Evolutionary conservation across 2,113 vertebrate species (phyloP).

Genomic region (Paramisgurnus dabryanus): DNA sequence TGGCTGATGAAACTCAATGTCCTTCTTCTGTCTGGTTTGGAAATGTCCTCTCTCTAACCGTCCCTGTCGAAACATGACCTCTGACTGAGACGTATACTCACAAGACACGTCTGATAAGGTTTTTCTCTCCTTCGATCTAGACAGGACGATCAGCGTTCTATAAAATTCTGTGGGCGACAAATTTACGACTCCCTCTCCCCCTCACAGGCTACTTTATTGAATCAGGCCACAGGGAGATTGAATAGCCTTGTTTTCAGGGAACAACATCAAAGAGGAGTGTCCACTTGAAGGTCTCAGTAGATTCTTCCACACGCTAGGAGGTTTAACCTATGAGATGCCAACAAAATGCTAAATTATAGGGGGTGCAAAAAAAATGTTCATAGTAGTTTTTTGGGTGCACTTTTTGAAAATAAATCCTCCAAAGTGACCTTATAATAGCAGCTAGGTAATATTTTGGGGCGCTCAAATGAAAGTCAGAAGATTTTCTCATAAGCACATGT

Average conservation of each 20-base stretch:
- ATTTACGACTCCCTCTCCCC: constrained; percentile 21
- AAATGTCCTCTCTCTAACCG: background rate
- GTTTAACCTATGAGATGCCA: constrained; percentile 7
- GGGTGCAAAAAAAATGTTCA: too few species aligned
- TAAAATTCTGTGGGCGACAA: constrained; percentile 21
- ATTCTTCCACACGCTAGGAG: constrained; percentile 10
- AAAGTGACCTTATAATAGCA: too few species aligned
- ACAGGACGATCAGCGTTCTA: constrained; percentile 6
- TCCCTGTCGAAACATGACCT: constrained; percentile 9
- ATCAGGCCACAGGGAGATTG: constrained; percentile 26
- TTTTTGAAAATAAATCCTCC: too few species aligned
- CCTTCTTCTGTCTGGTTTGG: constrained; percentile 4
- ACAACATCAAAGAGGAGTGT: constrained; percentile 42
- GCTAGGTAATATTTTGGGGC: too few species aligned
- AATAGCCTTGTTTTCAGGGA: constrained; percentile 44
- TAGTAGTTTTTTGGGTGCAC: too few species aligned
- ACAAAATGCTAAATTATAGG: background rate
- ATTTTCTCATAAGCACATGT: too few species aligned
- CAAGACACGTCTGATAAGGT: constrained; percentile 1
- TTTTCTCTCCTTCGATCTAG: constrained; percentile 16
- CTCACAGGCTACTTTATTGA: constrained; percentile 25
- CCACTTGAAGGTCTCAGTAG: constrained; percentile 33
- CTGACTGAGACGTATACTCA: background rate
- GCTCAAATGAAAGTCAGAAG: too few species aligned
- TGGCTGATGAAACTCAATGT: constrained; percentile 11